These are phyloP conservation scores for Teleogryllus oceanicus DNA, from an alignment of 2,888 invertebrate genomes.

Conservation along the genomic window DNA sequence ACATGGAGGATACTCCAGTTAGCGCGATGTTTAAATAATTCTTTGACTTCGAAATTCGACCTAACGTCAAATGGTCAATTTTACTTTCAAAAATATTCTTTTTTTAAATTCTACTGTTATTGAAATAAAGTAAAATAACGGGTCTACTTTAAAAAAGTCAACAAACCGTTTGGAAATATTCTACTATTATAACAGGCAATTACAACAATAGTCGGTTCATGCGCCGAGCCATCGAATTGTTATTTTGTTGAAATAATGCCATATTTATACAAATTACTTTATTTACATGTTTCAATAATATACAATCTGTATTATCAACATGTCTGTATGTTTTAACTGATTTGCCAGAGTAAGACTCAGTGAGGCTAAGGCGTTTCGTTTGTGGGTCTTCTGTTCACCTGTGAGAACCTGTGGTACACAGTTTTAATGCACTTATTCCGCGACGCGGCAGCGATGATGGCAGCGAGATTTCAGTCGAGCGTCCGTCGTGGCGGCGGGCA, in stretches of 20 bases:
- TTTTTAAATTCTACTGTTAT: too few species aligned
- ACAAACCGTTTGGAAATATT: too few species aligned
- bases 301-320: slow-evolving; percentile 9
- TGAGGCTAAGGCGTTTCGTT: slow-evolving; percentile 12
- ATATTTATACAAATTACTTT: not conserved
- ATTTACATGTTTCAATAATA: slow-evolving; percentile 18
- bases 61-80: too few species aligned
- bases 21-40: too few species aligned
- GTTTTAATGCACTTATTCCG: slow-evolving; percentile 10
- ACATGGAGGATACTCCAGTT: too few species aligned
- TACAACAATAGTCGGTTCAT: too few species aligned
- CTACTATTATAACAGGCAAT: too few species aligned
- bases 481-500: not conserved
- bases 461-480: not conserved
- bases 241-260: not conserved
- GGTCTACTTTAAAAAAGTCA: too few species aligned
- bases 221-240: too few species aligned
- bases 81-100: too few species aligned
- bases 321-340: not conserved
- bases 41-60: too few species aligned
- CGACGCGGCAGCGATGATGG: not conserved
- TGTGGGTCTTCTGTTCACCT: slow-evolving; percentile 12
- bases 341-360: slow-evolving; percentile 5
- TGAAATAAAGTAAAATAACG: too few species aligned
- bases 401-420: slow-evolving; percentile 12